Percentiles rank a stretch among this genome's conserved stretches.
Conservation (phyloP, 2,888 invertebrate genomes). For the Ligdia adustata region DNA sequence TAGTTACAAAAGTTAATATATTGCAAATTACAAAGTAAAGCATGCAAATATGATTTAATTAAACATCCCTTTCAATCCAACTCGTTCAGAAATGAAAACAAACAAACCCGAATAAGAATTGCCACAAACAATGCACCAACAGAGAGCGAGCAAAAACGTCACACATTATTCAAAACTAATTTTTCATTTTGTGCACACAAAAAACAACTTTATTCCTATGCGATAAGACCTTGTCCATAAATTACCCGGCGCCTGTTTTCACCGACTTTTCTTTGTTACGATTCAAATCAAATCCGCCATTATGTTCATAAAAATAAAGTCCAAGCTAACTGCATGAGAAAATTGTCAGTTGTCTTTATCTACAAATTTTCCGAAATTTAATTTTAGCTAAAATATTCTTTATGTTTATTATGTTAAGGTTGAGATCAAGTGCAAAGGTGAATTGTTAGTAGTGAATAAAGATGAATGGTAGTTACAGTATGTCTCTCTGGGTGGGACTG, state of each 20-base stretch:
- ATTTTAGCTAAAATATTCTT: not conserved
- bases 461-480: slow-evolving; percentile 68
- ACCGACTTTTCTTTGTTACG: slow-evolving; percentile 29
- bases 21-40: too few species aligned
- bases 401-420: not conserved
- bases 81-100: slow-evolving; percentile 8
- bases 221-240: slow-evolving; percentile 61
- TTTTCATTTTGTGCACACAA: slow-evolving; percentile 51
- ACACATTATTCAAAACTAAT: slow-evolving; percentile 59
- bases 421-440: slow-evolving; percentile 15
- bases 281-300: not conserved
- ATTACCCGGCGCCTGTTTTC: slow-evolving; percentile 55
- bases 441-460: slow-evolving; percentile 60
- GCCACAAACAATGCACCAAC: slow-evolving; percentile 39
- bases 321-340: slow-evolving; percentile 15
- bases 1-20: too few species aligned
- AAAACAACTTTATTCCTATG: slow-evolving; percentile 54
- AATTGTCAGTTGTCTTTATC: slow-evolving; percentile 35
- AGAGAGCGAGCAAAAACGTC: slow-evolving; percentile 52
- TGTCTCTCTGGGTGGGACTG: slow-evolving; percentile 77
- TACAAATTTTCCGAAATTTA: slow-evolving; percentile 18
- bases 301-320: not conserved
- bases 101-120: slow-evolving; percentile 18
- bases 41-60: not conserved
- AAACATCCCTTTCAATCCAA: slow-evolving; percentile 3